Evolutionary conservation across 2,113 vertebrate genomes (phyloP), one percentile per base, ranked within the genome.

Genomic region (Macroglossus sobrinus): DNA sequence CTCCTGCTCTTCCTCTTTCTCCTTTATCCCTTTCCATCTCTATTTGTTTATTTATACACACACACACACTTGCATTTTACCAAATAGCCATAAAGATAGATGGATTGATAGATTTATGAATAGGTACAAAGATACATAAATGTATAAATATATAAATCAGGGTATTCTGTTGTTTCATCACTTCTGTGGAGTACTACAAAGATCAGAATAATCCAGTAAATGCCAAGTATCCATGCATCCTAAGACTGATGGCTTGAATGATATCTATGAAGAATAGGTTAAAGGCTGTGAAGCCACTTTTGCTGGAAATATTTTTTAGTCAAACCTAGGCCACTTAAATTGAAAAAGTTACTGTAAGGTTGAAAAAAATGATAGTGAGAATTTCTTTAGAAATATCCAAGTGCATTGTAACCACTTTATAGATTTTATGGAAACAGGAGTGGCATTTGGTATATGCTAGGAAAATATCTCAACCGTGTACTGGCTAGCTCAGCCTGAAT

Each of bases 331-430:
- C 3, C 66, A 63, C 7, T 35, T 47, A 45, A 57, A 7, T 28
- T 64, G 33, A 74, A 89, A 68, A 28, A 7, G 28, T 71, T 2
- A 35, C 30, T 57, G 12, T 24, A 14, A 66, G 13, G 0, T 26
- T 66, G 45, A 94, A 76, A 7, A 71, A 53, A 61, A 10, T 79
- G 61, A 43, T 33, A 38, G n/a, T 19, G 1, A 79, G 26, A 38
- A 18, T 75, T 75, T 86, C 16, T 33, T 55, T 66, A 59, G 45
- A 50, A 21, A 66, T 40, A 69, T 22, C 22, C 2, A 81, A 75
- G 21, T 21, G 2, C 6, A 28, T 14, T 22, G 0, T 78, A 45
- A 66, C 2, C 7, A 2, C 6, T 63, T 57, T 68, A 2, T 28
- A 78, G 40, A 84, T 10, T 84, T 24, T 53, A 33, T 47, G 21